Base-by-base conservation (phyloP, 2,888 invertebrate species). In the Seira musarum region DNA sequence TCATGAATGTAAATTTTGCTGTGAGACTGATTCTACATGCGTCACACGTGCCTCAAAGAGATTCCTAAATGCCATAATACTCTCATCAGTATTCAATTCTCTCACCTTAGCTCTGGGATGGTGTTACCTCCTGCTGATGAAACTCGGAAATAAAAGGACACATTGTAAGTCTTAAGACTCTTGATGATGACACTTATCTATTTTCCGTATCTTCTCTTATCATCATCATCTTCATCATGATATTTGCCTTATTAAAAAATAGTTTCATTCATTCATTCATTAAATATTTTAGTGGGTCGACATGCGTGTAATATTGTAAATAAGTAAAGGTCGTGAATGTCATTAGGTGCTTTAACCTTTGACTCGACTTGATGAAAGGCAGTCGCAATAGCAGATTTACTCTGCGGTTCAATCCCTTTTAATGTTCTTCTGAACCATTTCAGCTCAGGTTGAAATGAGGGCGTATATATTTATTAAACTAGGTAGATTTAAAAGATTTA, bases 241-340 rank as follows among this genome's bases (percentile, higher is more conserved):
- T 22, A 40, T 13, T 71, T n/a, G n/a, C 10, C 24, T 60, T 61
- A n/a, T n/a, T n/a, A n/a, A n/a, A n/a, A 46, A 49, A 64, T 49
- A 24, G 70, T 35, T 65, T 78, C n/a, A n/a, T n/a, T n/a, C n/a
- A n/a, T 71, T 70, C 49, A 71, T 66, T 71, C 78, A 66, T 78
- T 76, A 25, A 49, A 40, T 57, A 63, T 46, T 40, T 78, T 78
- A 66, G 60, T 66, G 66, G 71, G 70, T 17, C 63, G 71, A n/a
- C n/a, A n/a, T n/a, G n/a, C n/a, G n/a, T n/a, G n/a, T n/a, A n/a
- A n/a, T n/a, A n/a, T n/a, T n/a, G n/a, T n/a, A n/a, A n/a, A n/a
- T 19, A n/a, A 60, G 63, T 6, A 25, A 70, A 76, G 76, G 76
- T 77, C 77, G 70, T 60, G 66, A 19, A 60, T 61, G 78, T 78